phyloP scores from a whole-genome alignment of 2,113 vertebrate genomes.

The Poicephalus meyeri region DNA sequence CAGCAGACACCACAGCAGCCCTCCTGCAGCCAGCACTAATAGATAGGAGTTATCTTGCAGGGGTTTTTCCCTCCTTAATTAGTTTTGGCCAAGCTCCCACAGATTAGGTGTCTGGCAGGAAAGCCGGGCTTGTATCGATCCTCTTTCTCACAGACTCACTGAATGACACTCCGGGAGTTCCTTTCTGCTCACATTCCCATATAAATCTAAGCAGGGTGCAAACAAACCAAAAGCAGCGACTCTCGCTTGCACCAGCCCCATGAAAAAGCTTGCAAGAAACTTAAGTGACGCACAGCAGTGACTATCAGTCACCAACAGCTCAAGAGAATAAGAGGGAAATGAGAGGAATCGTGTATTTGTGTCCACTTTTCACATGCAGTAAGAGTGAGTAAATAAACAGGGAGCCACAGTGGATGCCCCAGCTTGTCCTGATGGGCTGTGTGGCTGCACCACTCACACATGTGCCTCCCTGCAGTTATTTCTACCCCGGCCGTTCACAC shows the following conservation, averaged over 20 bases:
- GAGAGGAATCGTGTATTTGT: neutral
- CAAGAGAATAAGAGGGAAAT: neutral
- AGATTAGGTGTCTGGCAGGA: neutral
- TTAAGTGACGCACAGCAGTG: fast-evolving
- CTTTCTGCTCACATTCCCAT: neutral
- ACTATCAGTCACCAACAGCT: neutral
- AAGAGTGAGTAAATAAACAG: neutral
- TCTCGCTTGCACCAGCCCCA: neutral
- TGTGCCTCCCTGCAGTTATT: fast-evolving
- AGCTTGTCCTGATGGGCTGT: neutral
- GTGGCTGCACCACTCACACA: fast-evolving
- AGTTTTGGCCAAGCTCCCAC: neutral
- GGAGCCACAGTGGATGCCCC: fast-evolving
- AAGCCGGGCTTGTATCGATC: neutral
- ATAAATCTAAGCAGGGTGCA: fast-evolving
- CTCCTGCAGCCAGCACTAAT: neutral
- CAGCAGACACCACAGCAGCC: neutral
- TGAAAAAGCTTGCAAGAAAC: neutral
- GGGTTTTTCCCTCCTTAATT: neutral
- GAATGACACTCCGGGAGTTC: neutral
- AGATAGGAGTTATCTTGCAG: neutral
- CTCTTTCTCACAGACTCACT: neutral
- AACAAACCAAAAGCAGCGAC: neutral
- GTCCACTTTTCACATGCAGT: fast-evolving
- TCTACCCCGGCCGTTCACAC: neutral